Base-by-base conservation (phyloP, 2,888 invertebrate genomes). In the Trichopria drosophilae region DNA sequence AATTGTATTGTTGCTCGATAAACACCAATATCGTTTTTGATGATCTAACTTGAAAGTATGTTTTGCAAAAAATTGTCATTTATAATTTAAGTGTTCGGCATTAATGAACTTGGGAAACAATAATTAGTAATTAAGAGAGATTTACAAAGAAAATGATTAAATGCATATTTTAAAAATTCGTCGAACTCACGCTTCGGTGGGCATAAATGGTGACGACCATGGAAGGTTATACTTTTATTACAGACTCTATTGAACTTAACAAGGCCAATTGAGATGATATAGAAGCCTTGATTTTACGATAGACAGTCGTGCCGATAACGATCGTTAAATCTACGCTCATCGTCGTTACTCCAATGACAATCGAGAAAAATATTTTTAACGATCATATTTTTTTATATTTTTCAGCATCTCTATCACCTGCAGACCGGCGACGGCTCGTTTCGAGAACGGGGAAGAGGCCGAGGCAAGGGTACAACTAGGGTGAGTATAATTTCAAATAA, bases 391-490 rank as follows among this genome's bases (percentile, higher is more conserved):
- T 54, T 55, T 41, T 36, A 37, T 46, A n/a, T 59, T 51, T 74
- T 74, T 42, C 72, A 75, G 75, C 75, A 75, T 62, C 66, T 75
- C 53, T 75, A 75, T 58, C 74, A 75, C 54, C 61, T 75, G 58
- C 75, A 75, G 55, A 75, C 75, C 22, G 75, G 74, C 43, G 75
- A 75, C 49, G 75, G 75, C 47, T 64, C 74, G 37, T 73, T 72
- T 55, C 63, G 75, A 41, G 75, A 75, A 59, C 59, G 75, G 55
- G 75, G 75, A 22, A 65, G 75, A 59, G 75, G 75, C 31, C 66
- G 75, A 68, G 75, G 75, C 60, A 75, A 75, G 55, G 75, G 75
- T 58, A 64, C 74, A 59, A 73, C 75, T 31, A 72, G 75, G 67
- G 75, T 75, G 57, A 73, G 73, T 68, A 23, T 32, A 16, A 7